Evolutionary conservation across 2,113 vertebrate species (phyloP).

Genomic region (Microtus ochrogaster): DNA sequence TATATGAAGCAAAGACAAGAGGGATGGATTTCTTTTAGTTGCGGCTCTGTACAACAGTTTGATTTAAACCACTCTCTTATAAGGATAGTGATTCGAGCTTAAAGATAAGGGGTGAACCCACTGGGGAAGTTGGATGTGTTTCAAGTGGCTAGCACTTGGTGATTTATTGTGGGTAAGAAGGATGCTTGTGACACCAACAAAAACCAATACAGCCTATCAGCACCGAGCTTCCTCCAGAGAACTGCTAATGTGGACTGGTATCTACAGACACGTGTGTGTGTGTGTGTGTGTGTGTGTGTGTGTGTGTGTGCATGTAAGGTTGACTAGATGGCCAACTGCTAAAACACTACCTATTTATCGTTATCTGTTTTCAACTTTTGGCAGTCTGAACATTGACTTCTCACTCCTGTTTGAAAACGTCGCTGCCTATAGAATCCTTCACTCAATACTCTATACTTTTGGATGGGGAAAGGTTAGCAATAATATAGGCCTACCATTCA

Average conservation of each 20-base stretch:
- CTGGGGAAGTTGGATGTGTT: neutral
- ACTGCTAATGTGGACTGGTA: neutral
- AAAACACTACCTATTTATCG: neutral
- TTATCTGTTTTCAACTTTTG: neutral
- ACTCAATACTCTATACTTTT: neutral
- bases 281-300: neutral
- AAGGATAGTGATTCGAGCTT: slow-evolving; percentile 29
- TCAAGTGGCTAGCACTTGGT: neutral
- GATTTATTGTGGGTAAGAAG: neutral
- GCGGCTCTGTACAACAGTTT: neutral
- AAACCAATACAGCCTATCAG: neutral
- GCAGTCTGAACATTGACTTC: neutral
- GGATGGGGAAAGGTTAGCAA: neutral
- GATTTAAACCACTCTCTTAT: neutral
- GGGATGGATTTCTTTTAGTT: neutral
- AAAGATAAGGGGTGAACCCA: slow-evolving; percentile 9
- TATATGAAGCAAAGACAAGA: neutral
- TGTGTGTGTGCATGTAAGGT: neutral
- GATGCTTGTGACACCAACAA: neutral
- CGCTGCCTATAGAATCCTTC: neutral
- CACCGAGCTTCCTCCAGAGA: neutral
- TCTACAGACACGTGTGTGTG: neutral
- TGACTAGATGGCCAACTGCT: neutral
- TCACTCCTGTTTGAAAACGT: neutral
- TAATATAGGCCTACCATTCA: neutral